phyloP scores from a whole-genome alignment of 2,888 invertebrate species.

The Callimorpha dominula region DNA sequence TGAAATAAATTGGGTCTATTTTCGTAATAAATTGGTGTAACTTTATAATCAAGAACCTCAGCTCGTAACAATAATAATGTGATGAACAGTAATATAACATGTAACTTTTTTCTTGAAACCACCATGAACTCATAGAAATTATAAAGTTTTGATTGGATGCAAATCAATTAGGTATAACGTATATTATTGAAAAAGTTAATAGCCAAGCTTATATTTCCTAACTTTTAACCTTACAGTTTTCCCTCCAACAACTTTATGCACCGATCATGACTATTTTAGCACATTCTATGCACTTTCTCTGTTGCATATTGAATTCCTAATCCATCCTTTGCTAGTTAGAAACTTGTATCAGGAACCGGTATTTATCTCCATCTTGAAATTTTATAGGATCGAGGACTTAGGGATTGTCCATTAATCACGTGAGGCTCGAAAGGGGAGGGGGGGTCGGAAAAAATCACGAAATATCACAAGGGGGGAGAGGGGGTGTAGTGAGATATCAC shows the following conservation, averaged over 20 bases:
- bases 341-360: conserved; percentile 8
- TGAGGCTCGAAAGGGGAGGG: too few species aligned
- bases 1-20: too few species aligned
- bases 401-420: too few species aligned
- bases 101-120: not conserved
- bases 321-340: not conserved
- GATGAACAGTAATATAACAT: not conserved
- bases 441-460: too few species aligned
- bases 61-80: too few species aligned
- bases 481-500: too few species aligned
- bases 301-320: not conserved
- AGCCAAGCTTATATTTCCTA: too few species aligned
- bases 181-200: too few species aligned
- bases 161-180: not conserved
- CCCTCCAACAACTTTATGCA: not conserved
- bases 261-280: not conserved
- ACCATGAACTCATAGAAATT: not conserved
- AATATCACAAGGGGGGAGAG: too few species aligned
- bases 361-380: conserved; percentile 6
- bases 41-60: too few species aligned
- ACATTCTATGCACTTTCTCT: conserved; percentile 9
- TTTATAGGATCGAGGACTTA: conserved; percentile 7
- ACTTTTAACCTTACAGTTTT: not conserved
- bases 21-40: too few species aligned
- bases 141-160: not conserved